A percentile compares a stretch with the other conserved stretches of the same genome.
These are phyloP conservation scores for Arrhopalites spinosus DNA, from an alignment of 2,888 invertebrate genomes.

Conservation along the genomic window DNA sequence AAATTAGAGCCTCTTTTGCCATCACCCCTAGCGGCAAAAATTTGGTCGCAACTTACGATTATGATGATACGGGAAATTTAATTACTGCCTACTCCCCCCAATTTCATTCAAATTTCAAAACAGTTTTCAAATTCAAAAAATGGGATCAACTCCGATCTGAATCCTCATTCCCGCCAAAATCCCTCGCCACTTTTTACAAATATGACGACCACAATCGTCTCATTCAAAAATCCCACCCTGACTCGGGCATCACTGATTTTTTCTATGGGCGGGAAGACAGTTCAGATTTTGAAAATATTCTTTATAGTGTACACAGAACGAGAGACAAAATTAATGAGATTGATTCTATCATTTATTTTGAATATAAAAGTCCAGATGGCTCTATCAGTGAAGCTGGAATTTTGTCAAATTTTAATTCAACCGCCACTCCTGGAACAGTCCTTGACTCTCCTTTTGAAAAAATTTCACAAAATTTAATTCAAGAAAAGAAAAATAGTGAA, in stretches of 20 bases:
- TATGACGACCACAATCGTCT: not conserved
- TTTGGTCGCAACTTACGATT: not conserved
- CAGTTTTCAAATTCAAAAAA: not conserved
- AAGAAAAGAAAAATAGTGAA: too few species aligned
- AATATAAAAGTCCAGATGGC: not conserved
- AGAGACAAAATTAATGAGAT: not conserved
- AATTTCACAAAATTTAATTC: too few species aligned
- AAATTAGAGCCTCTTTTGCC: not conserved
- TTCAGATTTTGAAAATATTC: not conserved
- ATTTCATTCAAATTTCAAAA: not conserved
- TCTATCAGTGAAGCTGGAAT: not conserved
- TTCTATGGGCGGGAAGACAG: not conserved
- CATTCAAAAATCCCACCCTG: not conserved
- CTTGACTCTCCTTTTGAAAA: too few species aligned
- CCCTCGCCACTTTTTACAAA: not conserved
- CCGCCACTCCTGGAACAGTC: too few species aligned
- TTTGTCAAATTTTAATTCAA: not conserved
- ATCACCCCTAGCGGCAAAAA: not conserved
- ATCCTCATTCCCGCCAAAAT: not conserved
- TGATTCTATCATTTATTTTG: not conserved
- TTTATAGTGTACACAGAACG: not conserved
- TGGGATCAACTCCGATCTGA: not conserved
- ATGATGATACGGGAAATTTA: not conserved
- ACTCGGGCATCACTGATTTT: not conserved
- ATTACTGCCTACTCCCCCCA: not conserved